Evolutionary conservation across 1,140 invertebrate species (phyloP).

Genomic region (Anagrus nilaparvatae): DNA sequence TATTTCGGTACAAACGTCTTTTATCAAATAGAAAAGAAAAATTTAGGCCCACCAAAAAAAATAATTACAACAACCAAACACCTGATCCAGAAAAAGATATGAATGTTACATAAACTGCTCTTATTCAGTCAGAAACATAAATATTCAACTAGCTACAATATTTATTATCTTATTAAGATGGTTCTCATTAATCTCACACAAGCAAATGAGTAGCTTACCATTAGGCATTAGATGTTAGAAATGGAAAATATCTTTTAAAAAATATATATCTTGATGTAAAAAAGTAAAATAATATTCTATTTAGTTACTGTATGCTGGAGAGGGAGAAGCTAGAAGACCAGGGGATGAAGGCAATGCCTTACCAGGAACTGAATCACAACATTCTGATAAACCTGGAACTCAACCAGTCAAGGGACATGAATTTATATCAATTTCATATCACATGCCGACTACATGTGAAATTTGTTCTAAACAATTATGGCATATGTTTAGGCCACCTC

Average conservation of each 20-base stretch:
- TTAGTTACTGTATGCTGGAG: slow-evolving; percentile 80
- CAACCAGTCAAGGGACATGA: slow-evolving; percentile 91
- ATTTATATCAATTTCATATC: slow-evolving; percentile 90
- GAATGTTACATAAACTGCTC: background rate
- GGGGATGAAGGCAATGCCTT: slow-evolving; percentile 53
- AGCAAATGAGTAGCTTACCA: too few relatives aligned
- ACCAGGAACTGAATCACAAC: slow-evolving; percentile 37
- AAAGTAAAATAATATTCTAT: too few relatives aligned
- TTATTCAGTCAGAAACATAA: background rate
- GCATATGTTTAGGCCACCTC: slow-evolving; percentile 94
- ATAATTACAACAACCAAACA: too few relatives aligned
- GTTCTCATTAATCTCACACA: background rate
- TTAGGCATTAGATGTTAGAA: too few relatives aligned
- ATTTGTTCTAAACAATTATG: slow-evolving; percentile 93
- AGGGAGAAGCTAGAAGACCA: slow-evolving; percentile 81
- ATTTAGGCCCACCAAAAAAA: too few relatives aligned
- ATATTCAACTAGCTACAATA: background rate
- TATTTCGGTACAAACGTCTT: too few relatives aligned
- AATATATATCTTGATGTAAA: too few relatives aligned
- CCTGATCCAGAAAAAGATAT: too few relatives aligned
- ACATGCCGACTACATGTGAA: slow-evolving; percentile 97
- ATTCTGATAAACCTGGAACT: slow-evolving; percentile 62
- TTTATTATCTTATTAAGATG: background rate
- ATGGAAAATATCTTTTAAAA: too few relatives aligned
- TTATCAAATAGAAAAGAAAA: too few relatives aligned